Evolutionary conservation across 2,113 vertebrate species (phyloP).

Genomic region (Manacus vitellinus): DNA sequence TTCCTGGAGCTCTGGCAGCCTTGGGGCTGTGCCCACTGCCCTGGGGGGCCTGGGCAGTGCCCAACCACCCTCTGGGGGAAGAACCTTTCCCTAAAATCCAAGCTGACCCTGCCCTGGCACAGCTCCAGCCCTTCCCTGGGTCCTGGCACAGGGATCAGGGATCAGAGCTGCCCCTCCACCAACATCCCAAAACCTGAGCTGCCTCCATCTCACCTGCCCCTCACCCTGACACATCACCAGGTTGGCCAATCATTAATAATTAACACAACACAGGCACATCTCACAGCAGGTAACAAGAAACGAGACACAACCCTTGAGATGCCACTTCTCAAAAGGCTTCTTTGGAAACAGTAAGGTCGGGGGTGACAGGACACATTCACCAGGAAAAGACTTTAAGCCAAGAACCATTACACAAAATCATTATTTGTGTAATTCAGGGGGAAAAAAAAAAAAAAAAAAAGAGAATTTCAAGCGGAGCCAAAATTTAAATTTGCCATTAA

Average conservation of each 20-base stretch:
- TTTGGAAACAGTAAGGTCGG: neutral
- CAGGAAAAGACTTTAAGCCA: neutral
- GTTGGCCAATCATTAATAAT: neutral
- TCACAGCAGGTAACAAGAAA: neutral
- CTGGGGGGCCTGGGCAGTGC: neutral
- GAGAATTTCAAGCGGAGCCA: neutral
- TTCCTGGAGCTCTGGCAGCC: neutral
- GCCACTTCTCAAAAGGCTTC: neutral
- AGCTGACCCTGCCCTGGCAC: neutral
- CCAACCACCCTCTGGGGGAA: neutral
- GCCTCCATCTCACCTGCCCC: neutral
- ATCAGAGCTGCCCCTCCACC: too few relatives aligned
- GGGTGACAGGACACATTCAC: neutral
- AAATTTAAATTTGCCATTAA: neutral
- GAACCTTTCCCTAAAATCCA: neutral
- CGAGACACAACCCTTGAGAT: neutral
- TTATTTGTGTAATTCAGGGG: neutral
- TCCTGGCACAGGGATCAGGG: neutral
- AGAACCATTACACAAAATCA: neutral
- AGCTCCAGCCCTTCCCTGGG: neutral
- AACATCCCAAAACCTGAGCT: neutral
- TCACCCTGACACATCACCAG: neutral
- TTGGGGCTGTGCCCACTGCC: neutral
- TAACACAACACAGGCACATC: accelerated
- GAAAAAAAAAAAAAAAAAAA: neutral